Evolutionary conservation across 2,888 invertebrate species (phyloP), one percentile per base, ranked within the genome.

Genomic region (Phragmatobia fuliginosa): DNA sequence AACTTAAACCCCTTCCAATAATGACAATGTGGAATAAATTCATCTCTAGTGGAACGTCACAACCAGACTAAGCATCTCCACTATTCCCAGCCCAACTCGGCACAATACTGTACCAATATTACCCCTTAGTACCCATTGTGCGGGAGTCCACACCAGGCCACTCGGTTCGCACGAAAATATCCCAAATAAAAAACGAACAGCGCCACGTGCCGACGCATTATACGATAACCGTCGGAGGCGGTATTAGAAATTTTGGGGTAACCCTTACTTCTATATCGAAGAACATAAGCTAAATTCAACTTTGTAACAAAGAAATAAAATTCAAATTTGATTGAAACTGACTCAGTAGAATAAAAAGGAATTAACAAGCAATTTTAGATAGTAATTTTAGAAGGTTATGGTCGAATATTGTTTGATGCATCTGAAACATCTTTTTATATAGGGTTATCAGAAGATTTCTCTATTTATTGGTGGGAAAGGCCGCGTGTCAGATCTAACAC

Each of bases 381-480:
- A 76, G 65, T 84, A 76, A n/a, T 0, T 0, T 1, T 7, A 8
- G 0, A 0, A 0, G 32, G 8, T 63, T 80, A 87, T 38, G 71
- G 83, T 85, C 82, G 65, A 67, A 33, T 77, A 83, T 88, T 0
- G 70, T 18, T 66, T 80, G 78, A 1, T 1, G 0, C 2, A 11
- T 11, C 10, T 28, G 33, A 63, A 62, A 69, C 70, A 72, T 74
- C 75, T 81, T 81, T 72, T 77, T 82, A 79, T 86, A 85, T 87
- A 92, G 91, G 92, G 91, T 88, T 92, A 91, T 86, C 90, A 90
- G 79, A 78, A 82, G 86, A 85, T 88, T 91, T 91, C 88, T 88
- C 92, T 92, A 94, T 94, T 94, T 94, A 94, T 94, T 94, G 94
- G 95, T 94, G 94, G 94, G 94, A 94, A 94, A 89, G 89, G 92